A percentile compares a stretch with the other conserved stretches of the same genome.
Evolutionary conservation across 2,888 invertebrate species (phyloP).

Genomic region (Limnephilus auricula): DNA sequence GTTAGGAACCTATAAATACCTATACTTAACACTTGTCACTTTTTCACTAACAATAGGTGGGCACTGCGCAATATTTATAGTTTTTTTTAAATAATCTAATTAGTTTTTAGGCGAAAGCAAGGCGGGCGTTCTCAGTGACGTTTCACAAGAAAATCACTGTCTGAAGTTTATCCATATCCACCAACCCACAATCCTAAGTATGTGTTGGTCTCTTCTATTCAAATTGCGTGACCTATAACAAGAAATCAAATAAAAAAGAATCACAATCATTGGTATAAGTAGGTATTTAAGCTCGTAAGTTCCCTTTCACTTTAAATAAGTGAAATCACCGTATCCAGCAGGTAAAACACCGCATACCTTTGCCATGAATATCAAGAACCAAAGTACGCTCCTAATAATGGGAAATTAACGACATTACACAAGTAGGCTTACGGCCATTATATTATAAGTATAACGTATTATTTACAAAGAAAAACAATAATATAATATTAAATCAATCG

Average conservation of each 20-base stretch:
- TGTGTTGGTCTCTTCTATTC: too few relatives aligned
- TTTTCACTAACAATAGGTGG: too few relatives aligned
- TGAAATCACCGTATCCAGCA: background rate
- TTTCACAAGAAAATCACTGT: too few relatives aligned
- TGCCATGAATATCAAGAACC: slow-evolving; percentile 4
- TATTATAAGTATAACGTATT: background rate
- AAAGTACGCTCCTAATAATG: slow-evolving; percentile 14
- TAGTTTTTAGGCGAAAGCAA: too few relatives aligned
- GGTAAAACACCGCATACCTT: background rate
- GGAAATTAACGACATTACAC: slow-evolving; percentile 40
- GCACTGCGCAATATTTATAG: too few relatives aligned
- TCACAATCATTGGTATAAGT: background rate
- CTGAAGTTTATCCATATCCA: too few relatives aligned
- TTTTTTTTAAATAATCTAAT: too few relatives aligned
- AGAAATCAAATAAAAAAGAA: background rate
- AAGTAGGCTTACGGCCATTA: background rate
- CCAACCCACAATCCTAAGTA: too few relatives aligned
- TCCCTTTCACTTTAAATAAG: background rate
- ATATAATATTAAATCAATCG: slow-evolving; percentile 54
- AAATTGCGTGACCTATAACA: background rate
- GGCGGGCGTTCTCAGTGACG: too few relatives aligned
- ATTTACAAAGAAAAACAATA: slow-evolving; percentile 41
- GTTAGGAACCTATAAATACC: too few relatives aligned
- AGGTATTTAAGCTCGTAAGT: background rate
- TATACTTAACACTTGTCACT: too few relatives aligned